Base-by-base conservation (phyloP, 2,888 invertebrate species). In the Meiosimyza decipiens region DNA sequence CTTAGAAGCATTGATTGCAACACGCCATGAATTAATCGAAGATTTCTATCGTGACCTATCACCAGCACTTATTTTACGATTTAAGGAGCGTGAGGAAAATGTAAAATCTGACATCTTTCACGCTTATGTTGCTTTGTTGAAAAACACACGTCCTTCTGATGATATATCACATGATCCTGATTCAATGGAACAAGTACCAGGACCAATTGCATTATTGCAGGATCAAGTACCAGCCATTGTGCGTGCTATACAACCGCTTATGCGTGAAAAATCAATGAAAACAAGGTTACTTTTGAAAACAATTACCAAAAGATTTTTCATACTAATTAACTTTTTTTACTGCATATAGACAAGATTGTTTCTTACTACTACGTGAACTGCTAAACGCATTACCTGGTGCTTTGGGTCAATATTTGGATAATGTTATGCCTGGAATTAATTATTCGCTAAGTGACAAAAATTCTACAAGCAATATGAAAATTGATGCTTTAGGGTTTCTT, bases 21-120 rank as follows among this genome's bases (percentile, higher is more conserved):
- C 97, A 0, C 91, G 98, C 71, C 95, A 96, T 77, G 98, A 99
- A 83, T 90, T 98, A 77, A 88, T 99, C 57, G 89, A 94, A 1
- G 95, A 97, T 76, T 94, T 98, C 87, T 98, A 98, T 85, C 91
- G 90, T 80, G 91, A 91, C 51, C 92, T 99, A 7, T 97, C 98
- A 1, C 97, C 98, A 1, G 94, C 96, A 50, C 89, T 99, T 68
- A 97, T 99, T 79, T 90, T 91, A 1, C 90, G 99, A 84, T 98
- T 98, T 83, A 98, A 97, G 91, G 98, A 99, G 87, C 92, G 99
- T 51, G 99, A 99, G 87, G 99, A 99, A 88, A 99, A 98, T 86
- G 99, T 99, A 0, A 98, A 99, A 84, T 96, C 97, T 40, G 99
- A 99, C 85, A 97, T 99, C 76, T 95, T 99, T 84, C 95, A 97